Conservation (phyloP, 2,797 vertebrate genomes). For the Ceryle rudis region DNA sequence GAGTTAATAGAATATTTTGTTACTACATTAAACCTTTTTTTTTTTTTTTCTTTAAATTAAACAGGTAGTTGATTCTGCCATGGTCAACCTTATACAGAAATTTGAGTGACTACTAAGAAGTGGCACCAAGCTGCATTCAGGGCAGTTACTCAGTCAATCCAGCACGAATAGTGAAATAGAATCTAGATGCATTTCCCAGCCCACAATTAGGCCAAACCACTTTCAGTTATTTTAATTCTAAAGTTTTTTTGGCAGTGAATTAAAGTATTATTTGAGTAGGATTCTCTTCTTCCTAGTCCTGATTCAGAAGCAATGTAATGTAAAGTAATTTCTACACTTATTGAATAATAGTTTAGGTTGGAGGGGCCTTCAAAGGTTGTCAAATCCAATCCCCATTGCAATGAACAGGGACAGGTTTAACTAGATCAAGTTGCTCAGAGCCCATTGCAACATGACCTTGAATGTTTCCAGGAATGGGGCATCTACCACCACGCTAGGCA, state of each 20-base stretch:
- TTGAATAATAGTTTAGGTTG: neutral
- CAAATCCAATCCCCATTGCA: neutral
- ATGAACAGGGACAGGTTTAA: neutral
- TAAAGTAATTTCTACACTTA: neutral
- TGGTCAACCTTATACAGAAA: neutral
- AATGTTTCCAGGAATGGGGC: neutral
- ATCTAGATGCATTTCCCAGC: neutral
- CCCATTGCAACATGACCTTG: neutral
- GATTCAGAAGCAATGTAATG: neutral
- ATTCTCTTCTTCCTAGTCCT: neutral
- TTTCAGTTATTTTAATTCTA: neutral
- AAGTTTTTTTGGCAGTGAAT: neutral
- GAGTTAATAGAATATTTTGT: neutral
- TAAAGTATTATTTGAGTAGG: neutral
- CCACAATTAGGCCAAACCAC: neutral
- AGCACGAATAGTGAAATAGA: neutral
- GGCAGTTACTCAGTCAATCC: neutral
- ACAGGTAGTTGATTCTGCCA: too few species aligned
- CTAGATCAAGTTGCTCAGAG: neutral
- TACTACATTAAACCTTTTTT: neutral
- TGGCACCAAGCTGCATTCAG: neutral
- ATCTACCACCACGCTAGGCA: neutral
- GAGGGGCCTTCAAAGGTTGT: neutral
- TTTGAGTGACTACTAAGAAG: neutral
- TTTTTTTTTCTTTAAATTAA: neutral